Conservation (phyloP, 2,797 vertebrate genomes). For the Cheirogaleus major region DNA sequence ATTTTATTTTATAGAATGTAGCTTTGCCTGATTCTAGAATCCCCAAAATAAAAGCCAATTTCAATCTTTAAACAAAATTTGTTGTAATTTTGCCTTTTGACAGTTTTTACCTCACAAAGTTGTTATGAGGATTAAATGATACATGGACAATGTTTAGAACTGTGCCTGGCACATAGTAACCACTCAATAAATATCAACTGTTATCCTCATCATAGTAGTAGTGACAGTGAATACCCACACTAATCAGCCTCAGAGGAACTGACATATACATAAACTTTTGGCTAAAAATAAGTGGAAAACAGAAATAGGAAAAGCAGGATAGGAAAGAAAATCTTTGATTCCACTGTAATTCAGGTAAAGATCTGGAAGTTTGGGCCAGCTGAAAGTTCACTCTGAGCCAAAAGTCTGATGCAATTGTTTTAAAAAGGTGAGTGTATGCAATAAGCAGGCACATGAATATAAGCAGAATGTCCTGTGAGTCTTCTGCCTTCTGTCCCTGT, state of each 20-base stretch:
- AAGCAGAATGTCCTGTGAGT: neutral
- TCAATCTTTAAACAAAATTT: neutral
- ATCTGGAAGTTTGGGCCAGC: neutral
- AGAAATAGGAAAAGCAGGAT: neutral
- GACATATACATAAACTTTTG: neutral
- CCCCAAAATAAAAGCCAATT: neutral
- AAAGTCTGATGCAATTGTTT: neutral
- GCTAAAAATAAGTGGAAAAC: neutral
- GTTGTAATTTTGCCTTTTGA: neutral
- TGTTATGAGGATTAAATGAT: neutral
- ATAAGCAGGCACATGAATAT: neutral
- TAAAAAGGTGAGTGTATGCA: neutral
- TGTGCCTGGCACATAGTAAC: neutral
- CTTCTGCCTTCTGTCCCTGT: neutral
- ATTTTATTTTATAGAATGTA: neutral
- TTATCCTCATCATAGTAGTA: neutral
- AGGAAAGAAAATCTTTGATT: neutral
- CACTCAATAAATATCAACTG: neutral
- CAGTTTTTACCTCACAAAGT: neutral
- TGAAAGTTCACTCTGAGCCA: neutral
- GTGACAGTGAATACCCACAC: neutral
- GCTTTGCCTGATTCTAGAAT: neutral
- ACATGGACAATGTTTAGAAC: neutral
- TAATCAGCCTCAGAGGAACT: neutral
- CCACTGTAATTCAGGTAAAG: neutral